phyloP scores from a whole-genome alignment of 1,140 invertebrate species.

The Drosophila lacertosa region DNA sequence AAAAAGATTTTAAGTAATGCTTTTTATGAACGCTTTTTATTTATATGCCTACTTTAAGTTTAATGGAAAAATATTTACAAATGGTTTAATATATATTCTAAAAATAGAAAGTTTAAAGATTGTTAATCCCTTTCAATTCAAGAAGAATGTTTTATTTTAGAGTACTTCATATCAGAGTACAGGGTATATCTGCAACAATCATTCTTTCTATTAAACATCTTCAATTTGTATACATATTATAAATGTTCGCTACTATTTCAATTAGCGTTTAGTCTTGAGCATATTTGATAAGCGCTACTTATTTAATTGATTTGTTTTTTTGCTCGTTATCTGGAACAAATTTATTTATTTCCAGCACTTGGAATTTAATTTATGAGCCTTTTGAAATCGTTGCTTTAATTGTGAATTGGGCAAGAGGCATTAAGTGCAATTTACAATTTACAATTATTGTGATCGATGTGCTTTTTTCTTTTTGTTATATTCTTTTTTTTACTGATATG shows the following conservation, averaged over 20 bases:
- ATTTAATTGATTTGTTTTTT: constrained; percentile 34
- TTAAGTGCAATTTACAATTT: constrained; percentile 40
- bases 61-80: no score
- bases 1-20: no score
- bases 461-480: constrained; percentile 28
- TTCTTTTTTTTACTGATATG: constrained; percentile 11
- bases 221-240: not conserved
- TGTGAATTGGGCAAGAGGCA: constrained; percentile 17
- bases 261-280: constrained; percentile 19
- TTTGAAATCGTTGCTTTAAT: constrained; percentile 14
- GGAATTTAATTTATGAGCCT: constrained; percentile 41
- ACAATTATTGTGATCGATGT: constrained; percentile 53
- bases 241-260: constrained; percentile 5
- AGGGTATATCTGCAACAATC: not conserved
- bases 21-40: no score
- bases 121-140: no score
- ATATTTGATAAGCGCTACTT: constrained; percentile 31
- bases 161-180: not conserved
- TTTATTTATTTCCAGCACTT: constrained; percentile 27
- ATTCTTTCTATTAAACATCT: not conserved
- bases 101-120: no score
- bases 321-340: constrained; percentile 34
- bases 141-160: no score
- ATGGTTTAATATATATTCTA: no score
- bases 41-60: no score